Percentiles rank a stretch among this genome's conserved stretches.
Conservation (phyloP, 1,140 invertebrate species). For the Tetramorium alpestre region DNA sequence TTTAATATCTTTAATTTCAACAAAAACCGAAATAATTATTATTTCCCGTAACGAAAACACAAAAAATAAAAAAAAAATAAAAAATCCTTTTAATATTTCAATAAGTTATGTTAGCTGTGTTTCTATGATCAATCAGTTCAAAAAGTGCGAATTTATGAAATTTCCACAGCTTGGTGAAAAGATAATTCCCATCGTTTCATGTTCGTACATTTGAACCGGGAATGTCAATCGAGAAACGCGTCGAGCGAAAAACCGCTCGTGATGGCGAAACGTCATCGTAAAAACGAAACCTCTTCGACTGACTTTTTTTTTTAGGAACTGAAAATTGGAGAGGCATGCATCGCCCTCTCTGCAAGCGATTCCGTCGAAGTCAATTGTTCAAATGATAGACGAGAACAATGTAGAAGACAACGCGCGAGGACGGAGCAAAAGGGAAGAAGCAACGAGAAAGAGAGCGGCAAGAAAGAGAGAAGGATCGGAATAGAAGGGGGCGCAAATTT, state of each 20-base stretch:
- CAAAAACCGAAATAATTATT: neutral
- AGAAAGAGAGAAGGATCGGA: conserved; percentile 44
- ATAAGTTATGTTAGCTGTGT: neutral
- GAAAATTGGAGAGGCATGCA: conserved; percentile 50
- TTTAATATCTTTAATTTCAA: neutral
- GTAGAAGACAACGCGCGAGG: conserved; percentile 13
- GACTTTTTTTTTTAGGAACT: conserved; percentile 1
- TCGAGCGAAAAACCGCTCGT: neutral
- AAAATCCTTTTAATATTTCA: neutral
- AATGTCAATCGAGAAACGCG: conserved; percentile 17
- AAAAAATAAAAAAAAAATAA: neutral
- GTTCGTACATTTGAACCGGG: neutral
- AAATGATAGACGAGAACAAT: conserved; percentile 50
- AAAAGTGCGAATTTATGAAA: neutral
- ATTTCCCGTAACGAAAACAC: neutral
- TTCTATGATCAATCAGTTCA: neutral
- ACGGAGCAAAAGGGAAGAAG: neutral
- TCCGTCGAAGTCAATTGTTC: conserved; percentile 61
- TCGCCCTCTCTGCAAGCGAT: conserved; percentile 50
- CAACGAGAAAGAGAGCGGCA: neutral
- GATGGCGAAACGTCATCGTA: conserved; percentile 27
- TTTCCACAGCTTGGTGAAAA: neutral
- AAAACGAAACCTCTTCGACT: conserved; percentile 44
- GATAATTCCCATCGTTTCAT: conserved; percentile 3
- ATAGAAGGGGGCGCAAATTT: conserved; percentile 69